Evolutionary conservation across 1,140 invertebrate genomes (phyloP).

Genomic region (Pseudomyrmex flavicornis): DNA sequence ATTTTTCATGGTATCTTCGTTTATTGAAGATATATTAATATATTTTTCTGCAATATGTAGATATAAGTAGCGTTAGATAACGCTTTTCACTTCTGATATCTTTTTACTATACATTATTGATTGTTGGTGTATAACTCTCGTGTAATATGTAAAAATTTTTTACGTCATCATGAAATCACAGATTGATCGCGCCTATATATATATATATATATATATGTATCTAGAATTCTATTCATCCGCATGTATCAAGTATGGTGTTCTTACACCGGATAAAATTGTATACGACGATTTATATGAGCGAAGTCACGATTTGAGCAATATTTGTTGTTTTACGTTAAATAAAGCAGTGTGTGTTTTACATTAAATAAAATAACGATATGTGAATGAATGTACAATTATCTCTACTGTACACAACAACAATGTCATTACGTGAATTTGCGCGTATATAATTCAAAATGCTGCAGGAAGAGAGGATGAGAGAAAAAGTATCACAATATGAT

Average conservation of each 20-base stretch:
- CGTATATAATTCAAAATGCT: not conserved
- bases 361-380: too few species aligned
- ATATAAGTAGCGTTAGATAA: not conserved
- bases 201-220: too few species aligned
- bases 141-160: not conserved
- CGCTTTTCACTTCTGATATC: not conserved
- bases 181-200: too few species aligned
- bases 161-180: not conserved
- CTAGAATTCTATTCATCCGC: not conserved
- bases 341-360: too few species aligned
- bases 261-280: not conserved
- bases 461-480: slow-evolving; percentile 9
- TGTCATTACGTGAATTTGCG: slow-evolving; percentile 1
- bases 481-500: slow-evolving; percentile 20
- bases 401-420: not conserved
- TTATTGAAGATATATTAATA: not conserved
- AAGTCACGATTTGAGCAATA: too few species aligned
- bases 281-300: too few species aligned
- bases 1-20: not conserved
- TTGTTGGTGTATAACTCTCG: not conserved
- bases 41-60: not conserved
- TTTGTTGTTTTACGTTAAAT: too few species aligned
- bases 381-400: too few species aligned
- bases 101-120: not conserved
- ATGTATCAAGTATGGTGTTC: not conserved